phyloP scores from a whole-genome alignment of 37 sponge, comb jelly and placozoan species.

The Geodia barretti region DNA sequence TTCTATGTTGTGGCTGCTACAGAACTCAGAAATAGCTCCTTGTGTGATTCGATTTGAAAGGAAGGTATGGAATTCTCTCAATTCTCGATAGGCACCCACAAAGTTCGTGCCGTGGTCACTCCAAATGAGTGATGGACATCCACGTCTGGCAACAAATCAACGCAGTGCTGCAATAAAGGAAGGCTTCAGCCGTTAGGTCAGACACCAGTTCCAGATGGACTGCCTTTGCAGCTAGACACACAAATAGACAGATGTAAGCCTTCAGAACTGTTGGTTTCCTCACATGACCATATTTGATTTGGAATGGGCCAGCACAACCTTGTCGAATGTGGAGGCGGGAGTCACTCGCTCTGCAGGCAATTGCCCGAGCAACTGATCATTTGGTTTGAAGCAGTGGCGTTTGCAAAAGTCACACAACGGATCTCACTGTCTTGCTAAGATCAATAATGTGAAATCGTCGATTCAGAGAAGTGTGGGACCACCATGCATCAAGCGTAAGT shows the following conservation, averaged over 20 bases:
- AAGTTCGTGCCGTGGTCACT: slow-evolving; percentile 57
- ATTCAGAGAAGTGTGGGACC: slow-evolving; percentile 21
- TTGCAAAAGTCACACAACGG: slow-evolving; percentile 51
- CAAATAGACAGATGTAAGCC: slow-evolving; percentile 40
- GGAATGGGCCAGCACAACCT: slow-evolving; percentile 45
- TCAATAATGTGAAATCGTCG: slow-evolving; percentile 29
- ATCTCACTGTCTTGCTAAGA: slow-evolving; percentile 15
- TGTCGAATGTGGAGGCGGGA: slow-evolving; percentile 15
- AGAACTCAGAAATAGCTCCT: slow-evolving; percentile 26
- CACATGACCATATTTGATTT: slow-evolving; percentile 36
- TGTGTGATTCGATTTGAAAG: slow-evolving; percentile 15
- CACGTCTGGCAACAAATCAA: slow-evolving; percentile 36
- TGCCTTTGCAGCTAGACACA: slow-evolving; percentile 33
- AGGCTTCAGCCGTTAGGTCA: slow-evolving; percentile 30
- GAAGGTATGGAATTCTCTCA: slow-evolving; percentile 31
- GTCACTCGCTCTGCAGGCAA: slow-evolving; percentile 37
- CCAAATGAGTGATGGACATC: slow-evolving; percentile 35
- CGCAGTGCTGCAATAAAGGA: slow-evolving; percentile 25
- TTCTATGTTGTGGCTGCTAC: slow-evolving; percentile 22
- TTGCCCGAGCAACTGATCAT: slow-evolving; percentile 37
- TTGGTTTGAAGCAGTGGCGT: slow-evolving; percentile 21
- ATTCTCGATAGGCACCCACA: slow-evolving; percentile 20
- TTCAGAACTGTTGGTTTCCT: slow-evolving; percentile 21
- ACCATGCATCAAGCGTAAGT: slow-evolving; percentile 24
- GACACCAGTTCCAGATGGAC: slow-evolving; percentile 42